Percentiles rank a stretch among this genome's conserved stretches.
phyloP scores from a whole-genome alignment of 2,113 vertebrate species.

The Cryptomyrus ogoouensis region DNA sequence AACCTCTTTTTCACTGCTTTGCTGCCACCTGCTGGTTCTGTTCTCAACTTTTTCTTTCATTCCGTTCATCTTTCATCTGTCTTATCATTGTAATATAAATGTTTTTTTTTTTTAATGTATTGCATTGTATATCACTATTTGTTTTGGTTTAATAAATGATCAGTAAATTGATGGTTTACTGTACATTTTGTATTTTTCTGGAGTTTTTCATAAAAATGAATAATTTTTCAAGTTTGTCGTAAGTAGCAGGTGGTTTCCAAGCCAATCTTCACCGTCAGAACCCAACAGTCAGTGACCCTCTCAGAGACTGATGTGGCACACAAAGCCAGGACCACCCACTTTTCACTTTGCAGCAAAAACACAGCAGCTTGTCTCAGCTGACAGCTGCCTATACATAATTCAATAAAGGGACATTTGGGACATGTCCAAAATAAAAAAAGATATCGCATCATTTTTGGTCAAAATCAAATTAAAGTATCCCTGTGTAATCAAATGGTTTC shows the following conservation, averaged over 20 bases:
- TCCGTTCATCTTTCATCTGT: too few species aligned
- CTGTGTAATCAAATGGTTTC: background rate
- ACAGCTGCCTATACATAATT: background rate
- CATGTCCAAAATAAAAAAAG: background rate
- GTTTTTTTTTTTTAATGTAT: too few species aligned
- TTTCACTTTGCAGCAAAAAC: background rate
- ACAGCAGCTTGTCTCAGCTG: background rate
- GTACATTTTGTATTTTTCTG: background rate
- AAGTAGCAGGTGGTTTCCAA: background rate
- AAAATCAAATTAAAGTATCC: background rate
- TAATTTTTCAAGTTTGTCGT: background rate
- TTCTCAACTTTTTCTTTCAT: too few species aligned
- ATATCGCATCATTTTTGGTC: background rate
- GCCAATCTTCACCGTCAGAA: background rate
- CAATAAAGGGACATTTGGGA: background rate
- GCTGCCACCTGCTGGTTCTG: too few species aligned
- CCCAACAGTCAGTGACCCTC: background rate
- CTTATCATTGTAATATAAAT: too few species aligned
- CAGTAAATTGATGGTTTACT: background rate
- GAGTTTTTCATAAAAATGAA: background rate
- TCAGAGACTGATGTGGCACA: background rate
- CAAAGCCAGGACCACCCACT: background rate
- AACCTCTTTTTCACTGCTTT: too few species aligned
- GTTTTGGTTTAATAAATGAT: too few species aligned
- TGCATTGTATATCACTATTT: too few species aligned